Conservation (phyloP, 2,888 invertebrate genomes). For the Hymenopus coronatus region DNA sequence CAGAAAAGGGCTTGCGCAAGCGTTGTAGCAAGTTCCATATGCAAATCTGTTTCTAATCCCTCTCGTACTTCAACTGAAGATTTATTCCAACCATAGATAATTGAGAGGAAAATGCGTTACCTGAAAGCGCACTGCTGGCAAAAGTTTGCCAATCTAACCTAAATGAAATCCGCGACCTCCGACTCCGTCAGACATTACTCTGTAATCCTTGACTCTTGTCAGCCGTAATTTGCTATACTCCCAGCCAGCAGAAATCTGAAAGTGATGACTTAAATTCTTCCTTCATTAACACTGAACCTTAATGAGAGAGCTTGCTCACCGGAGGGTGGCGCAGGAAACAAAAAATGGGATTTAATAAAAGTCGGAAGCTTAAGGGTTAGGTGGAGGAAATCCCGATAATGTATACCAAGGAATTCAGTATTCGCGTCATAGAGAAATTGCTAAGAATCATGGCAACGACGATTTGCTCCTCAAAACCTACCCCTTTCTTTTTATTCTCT, state of each 20-base stretch:
- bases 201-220: neutral
- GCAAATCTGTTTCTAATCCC: neutral
- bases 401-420: too few species aligned
- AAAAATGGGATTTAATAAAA: neutral
- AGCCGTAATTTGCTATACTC: neutral
- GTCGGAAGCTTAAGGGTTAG: neutral
- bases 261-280: neutral
- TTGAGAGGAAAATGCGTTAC: neutral
- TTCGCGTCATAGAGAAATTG: too few species aligned
- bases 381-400: neutral
- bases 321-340: neutral
- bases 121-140: neutral
- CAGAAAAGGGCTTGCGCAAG: neutral
- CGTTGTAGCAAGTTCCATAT: neutral
- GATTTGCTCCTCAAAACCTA: too few species aligned
- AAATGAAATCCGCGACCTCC: neutral
- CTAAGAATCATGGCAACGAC: too few species aligned
- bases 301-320: neutral
- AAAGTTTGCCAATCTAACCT: neutral
- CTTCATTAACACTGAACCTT: neutral
- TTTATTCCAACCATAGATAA: neutral
- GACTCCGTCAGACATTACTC: neutral
- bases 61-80: neutral
- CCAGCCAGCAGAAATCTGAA: neutral
- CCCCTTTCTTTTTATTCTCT: too few species aligned